phyloP scores from a whole-genome alignment of 2,888 invertebrate genomes.

The Neria commutata region DNA sequence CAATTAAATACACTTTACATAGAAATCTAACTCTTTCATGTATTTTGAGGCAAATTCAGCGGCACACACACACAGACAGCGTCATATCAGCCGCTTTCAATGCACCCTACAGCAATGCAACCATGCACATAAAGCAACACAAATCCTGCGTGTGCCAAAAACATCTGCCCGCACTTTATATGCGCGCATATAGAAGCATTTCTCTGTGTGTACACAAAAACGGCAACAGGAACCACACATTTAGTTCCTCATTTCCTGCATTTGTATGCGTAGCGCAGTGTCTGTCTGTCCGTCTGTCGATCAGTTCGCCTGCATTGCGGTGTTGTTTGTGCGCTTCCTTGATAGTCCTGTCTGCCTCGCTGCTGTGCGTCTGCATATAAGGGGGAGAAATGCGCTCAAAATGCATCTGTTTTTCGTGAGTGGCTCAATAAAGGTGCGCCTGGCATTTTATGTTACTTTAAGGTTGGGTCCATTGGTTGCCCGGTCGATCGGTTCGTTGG shows the following conservation, averaged over 20 bases:
- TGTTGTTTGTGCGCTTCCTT: conserved; percentile 16
- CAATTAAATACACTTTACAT: no score
- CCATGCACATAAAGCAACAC: no score
- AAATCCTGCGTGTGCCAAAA: conserved; percentile 35
- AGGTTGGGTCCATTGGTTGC: conserved; percentile 18
- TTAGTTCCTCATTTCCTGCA: conserved; percentile 33
- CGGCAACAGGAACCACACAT: conserved; percentile 33
- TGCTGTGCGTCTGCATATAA: neutral
- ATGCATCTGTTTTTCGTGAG: conserved; percentile 26
- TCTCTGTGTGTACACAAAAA: neutral
- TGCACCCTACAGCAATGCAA: no score
- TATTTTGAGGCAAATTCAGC: no score
- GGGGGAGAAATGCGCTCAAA: conserved; percentile 10
- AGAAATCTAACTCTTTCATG: no score
- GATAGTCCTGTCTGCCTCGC: neutral
- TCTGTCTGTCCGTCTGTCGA: neutral
- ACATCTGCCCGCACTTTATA: conserved; percentile 30
- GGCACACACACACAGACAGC: no score
- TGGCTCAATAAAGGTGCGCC: conserved; percentile 24
- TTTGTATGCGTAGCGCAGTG: conserved; percentile 27
- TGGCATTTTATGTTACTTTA: neutral
- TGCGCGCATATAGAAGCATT: neutral
- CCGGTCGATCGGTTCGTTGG: no score
- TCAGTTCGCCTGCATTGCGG: neutral
- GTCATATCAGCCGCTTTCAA: no score